These are phyloP conservation scores for Pogonognathellus flavescens DNA, from an alignment of 1,140 invertebrate species.

Conservation along the genomic window DNA sequence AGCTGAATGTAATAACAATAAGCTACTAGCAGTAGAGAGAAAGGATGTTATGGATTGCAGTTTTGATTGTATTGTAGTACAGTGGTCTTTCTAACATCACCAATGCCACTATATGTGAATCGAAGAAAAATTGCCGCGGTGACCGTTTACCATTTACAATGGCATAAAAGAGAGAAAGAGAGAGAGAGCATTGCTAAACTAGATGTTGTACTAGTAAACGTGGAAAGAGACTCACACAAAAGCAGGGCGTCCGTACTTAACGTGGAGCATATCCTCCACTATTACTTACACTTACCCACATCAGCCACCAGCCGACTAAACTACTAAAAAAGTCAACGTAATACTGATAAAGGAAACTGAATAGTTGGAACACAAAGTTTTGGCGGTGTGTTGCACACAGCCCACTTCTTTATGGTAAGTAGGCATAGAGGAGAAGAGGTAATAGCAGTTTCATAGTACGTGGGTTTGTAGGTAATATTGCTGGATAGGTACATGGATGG, in stretches of 20 bases:
- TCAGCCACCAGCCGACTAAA: background rate
- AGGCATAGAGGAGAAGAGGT: background rate
- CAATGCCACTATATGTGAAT: constrained; percentile 38
- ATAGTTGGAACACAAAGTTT: constrained; percentile 4
- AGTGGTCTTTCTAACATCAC: constrained; percentile 23
- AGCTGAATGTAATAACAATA: constrained; percentile 34
- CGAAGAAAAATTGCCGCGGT: constrained; percentile 54
- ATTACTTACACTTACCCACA: background rate
- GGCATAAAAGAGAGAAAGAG: background rate
- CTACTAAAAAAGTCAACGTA: constrained; percentile 7
- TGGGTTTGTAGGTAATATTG: background rate
- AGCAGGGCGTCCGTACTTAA: background rate
- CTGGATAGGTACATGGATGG: background rate
- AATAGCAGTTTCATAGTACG: background rate
- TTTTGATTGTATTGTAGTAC: constrained; percentile 45
- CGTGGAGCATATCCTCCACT: background rate
- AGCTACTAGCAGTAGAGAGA: background rate
- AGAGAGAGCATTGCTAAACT: background rate
- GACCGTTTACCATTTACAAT: constrained; percentile 53
- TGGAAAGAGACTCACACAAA: background rate
- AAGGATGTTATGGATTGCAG: constrained; percentile 43
- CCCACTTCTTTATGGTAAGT: background rate
- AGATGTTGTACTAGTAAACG: background rate
- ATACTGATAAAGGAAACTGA: constrained; percentile 3
- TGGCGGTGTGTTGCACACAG: background rate